Evolutionary conservation across 2,888 invertebrate genomes (phyloP).

Genomic region (Acholoe squamosa): DNA sequence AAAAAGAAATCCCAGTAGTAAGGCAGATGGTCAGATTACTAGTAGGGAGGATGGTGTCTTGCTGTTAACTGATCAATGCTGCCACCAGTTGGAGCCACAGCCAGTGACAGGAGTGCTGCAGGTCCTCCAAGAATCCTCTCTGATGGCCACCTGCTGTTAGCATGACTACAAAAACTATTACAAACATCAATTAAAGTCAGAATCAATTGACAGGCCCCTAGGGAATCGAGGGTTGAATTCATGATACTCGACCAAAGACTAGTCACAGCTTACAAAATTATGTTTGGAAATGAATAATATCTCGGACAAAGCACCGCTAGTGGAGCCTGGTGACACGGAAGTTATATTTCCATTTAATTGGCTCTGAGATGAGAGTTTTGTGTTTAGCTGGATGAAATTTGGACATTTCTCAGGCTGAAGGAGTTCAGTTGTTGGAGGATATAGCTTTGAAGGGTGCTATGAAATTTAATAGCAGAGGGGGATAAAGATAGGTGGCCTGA

Average conservation of each 20-base stretch:
- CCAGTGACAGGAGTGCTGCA: neutral
- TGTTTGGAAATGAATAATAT: too few species aligned
- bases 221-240: neutral
- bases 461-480: too few species aligned
- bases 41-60: neutral
- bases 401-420: too few species aligned
- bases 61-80: conserved; percentile 17
- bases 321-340: too few species aligned
- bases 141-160: neutral
- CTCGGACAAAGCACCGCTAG: neutral
- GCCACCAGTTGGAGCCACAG: neutral
- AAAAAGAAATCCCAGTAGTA: too few species aligned
- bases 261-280: neutral
- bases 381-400: too few species aligned
- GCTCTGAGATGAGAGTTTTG: too few species aligned
- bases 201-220: neutral
- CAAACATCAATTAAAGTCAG: conserved; percentile 36
- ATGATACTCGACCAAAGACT: neutral
- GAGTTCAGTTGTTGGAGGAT: too few species aligned
- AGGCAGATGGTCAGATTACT: too few species aligned
- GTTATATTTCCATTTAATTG: too few species aligned
- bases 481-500: too few species aligned
- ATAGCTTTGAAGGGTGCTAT: too few species aligned
- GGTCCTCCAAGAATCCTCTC: neutral
- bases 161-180: conserved; percentile 28